Evolutionary conservation across 1,140 invertebrate species (phyloP).

Genomic region (Danaus plexippus): DNA sequence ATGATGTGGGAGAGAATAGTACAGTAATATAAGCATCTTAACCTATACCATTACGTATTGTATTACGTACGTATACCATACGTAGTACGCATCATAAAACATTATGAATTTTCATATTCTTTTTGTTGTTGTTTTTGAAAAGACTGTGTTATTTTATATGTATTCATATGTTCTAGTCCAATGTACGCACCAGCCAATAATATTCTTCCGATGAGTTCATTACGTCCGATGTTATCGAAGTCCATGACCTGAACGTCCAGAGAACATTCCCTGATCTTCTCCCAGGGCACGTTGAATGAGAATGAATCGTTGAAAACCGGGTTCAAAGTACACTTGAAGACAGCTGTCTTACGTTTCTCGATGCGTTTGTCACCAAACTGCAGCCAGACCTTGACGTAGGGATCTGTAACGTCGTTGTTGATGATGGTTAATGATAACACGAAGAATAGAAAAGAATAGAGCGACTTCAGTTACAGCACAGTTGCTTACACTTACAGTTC

Average conservation of each 20-base stretch:
- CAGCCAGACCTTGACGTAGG: slow-evolving; percentile 96
- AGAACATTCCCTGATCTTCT: slow-evolving; percentile 93
- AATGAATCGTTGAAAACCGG: slow-evolving; percentile 95
- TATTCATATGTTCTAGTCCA: background rate
- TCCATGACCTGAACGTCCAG: slow-evolving; percentile 95
- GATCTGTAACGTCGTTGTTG: slow-evolving; percentile 78
- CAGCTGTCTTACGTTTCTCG: slow-evolving; percentile 96
- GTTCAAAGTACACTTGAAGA: slow-evolving; percentile 94
- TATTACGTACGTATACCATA: no score
- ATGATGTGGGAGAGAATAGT: no score
- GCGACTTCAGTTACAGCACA: no score
- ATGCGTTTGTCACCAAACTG: slow-evolving; percentile 95
- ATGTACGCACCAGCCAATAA: slow-evolving; percentile 81
- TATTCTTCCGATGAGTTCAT: slow-evolving; percentile 93
- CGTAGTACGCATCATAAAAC: no score
- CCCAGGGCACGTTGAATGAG: slow-evolving; percentile 94
- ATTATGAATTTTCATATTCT: no score
- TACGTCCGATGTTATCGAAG: slow-evolving; percentile 93
- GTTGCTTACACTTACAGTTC: no score
- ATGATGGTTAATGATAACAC: no score
- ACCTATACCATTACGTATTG: no score
- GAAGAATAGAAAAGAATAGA: no score
- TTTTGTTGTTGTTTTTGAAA: no score
- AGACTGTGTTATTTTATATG: no score
- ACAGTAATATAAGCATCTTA: no score